These are phyloP conservation scores for Andrena hattorfiana DNA, from an alignment of 2,888 invertebrate genomes.

Conservation along the genomic window DNA sequence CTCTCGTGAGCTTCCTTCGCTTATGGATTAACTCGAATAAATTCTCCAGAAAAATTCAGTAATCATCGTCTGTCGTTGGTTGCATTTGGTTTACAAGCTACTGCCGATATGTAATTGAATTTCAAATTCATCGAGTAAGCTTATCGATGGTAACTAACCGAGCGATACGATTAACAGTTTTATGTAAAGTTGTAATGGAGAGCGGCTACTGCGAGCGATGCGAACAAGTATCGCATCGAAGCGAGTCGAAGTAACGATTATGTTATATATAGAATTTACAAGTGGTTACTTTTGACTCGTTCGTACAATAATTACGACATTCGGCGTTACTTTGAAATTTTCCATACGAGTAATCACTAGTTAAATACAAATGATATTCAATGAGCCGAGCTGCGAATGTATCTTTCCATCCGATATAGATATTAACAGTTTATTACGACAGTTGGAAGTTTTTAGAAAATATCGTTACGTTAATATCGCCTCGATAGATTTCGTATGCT, in stretches of 20 bases:
- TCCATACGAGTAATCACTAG: not conserved
- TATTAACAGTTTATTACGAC: constrained; percentile 9
- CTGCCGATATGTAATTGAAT: not conserved
- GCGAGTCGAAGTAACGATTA: constrained; percentile 20
- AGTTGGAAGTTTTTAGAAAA: constrained; percentile 5
- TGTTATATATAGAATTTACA: constrained; percentile 19
- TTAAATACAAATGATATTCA: constrained; percentile 1
- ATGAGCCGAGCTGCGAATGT: not conserved
- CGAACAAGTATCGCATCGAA: constrained; percentile 18
- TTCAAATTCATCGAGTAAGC: not conserved
- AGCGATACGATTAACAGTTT: constrained; percentile 3
- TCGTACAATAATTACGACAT: constrained; percentile 18
- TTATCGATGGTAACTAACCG: not conserved
- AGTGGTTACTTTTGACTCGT: constrained; percentile 7
- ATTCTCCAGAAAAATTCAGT: not conserved
- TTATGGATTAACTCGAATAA: constrained; percentile 15
- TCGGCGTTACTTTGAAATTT: constrained; percentile 4
- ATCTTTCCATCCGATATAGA: constrained; percentile 18
- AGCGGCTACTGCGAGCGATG: constrained; percentile 15
- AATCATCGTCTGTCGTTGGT: not conserved
- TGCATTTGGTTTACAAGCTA: not conserved
- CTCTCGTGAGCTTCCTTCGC: constrained; percentile 7
- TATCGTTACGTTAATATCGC: not conserved
- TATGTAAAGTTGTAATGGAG: constrained; percentile 6
- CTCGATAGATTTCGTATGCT: not conserved